Base-by-base conservation (phyloP, 2,113 vertebrate species). In the Thryonomys swinderianus region DNA sequence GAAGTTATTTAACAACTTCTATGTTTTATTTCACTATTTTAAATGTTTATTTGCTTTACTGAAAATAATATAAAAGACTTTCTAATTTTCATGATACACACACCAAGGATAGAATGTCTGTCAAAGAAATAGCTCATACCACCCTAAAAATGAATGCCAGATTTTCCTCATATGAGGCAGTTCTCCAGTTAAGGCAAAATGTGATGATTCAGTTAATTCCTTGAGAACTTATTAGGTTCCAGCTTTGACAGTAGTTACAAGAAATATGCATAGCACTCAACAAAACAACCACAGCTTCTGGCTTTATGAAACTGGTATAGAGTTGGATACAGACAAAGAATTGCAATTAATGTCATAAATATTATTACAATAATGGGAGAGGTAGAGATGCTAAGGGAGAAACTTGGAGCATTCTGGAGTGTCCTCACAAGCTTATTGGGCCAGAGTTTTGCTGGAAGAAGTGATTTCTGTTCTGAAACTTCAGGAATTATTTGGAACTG, bases 1-100 rank as follows among this genome's bases (percentile, higher is more conserved):
- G 9, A 78, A 91, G 62, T 67, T 71, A 66, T 45, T 90, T 55
- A 84, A 67, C 51, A 37, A 73, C 11, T 51, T 84, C 57, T 30
- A 40, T 18, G 25, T 32, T 87, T 66, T 84, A 90, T 76, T 93
- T 86, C 66, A 66, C 16, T 40, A 5, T 83, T 87, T 92, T 48
- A 4, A 90, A 80, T 78, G 8, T 73, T 74, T 51, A 32, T 94
- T 69, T 88, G 25, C 59, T 80, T 92, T 55, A 90, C 57, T 90
- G 90, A 61, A 27, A 57, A 48, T 40, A 85, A 71, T 6, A 53
- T 45, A 85, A 92, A 92, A 83, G 53, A 74, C 51, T 67, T n/a
- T n/a, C 20, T 42, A 7, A 73, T 37, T 89, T 83, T 55, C 67
- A 20, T 86, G 57, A n/a, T 51, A 0, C n/a, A 62, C 6, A 93